Evolutionary conservation across 2,888 invertebrate species (phyloP), one percentile per base, ranked within the genome.

Genomic region (Drosophila eohydei): DNA sequence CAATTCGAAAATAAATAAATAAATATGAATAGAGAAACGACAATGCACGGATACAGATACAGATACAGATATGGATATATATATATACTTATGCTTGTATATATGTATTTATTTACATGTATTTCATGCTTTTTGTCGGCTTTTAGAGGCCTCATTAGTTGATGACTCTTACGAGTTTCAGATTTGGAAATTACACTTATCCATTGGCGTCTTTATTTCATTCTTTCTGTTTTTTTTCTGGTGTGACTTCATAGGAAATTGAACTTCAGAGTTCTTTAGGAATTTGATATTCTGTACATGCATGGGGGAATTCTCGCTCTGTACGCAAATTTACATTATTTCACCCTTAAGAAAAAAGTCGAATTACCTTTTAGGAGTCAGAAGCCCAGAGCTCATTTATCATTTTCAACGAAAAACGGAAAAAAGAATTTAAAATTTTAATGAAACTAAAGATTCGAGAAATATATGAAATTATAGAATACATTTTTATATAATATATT

Each of bases 1-100:
- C 85, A 87, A 87, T 82, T 87, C 63, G 65, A 87, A 85, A 87
- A 87, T 84, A 84, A 84, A 84, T 86, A 83, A 71, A 72, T 71
- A 71, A 65, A 71, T 60, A 69, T 30, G 71, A 56, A 71, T 48
- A 66, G 67, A 38, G 67, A 38, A 63, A 64, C 57, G 61, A 16
- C 44, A 54, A 61, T 36, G 66, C 59, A 16, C 59, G 60, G 30
- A 62, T 57, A 68, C 30, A 71, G 54, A 54, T 54, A 64, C 40
- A 61, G 41, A 58, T 63, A 54, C 46, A 46, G 34, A 44, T 52
- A 58, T 46, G 52, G 4, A 57, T 48, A 46, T 34, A 56, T 21
- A 48, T 54, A n/a, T 65, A 36, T 28, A 21, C 11, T 14, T 14
- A 38, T 51, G 16, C 26, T 11, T 21, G 12, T 30, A 44, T 60